Base-by-base conservation (phyloP, 1,140 invertebrate species). In the Atta cephalotes region DNA sequence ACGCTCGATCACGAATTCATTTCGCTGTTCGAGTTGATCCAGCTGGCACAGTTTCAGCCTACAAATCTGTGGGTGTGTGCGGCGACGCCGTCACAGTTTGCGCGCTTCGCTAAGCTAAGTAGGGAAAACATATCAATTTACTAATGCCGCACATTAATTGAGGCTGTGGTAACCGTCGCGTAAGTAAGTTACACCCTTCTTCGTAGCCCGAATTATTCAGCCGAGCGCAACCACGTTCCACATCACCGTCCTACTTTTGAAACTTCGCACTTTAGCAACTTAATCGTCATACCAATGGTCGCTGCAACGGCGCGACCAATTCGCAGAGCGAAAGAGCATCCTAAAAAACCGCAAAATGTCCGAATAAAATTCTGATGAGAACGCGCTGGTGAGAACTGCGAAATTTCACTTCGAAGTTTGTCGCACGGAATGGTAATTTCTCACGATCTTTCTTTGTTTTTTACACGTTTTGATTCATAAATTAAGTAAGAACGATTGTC, bases 11-110 rank as follows among this genome's bases (percentile, higher is more conserved):
- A 78, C 77, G 81, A 88, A 90, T 90, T 90, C 89, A 90, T 90
- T 90, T 88, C 53, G 77, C 18, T 53, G 89, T 82, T 31, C 28
- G 74, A 88, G 63, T 79, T 86, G 78, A 78, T 90, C 81, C 89
- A 90, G 87, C 72, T 90, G 89, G 89, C 89, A 88, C 71, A 79
- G 78, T 90, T 90, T 90, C 89, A 90, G 87, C 85, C 72, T 51
- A 86, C 74, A 70, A 80, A 79, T 86, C 28, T 28, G 51, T 31
- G 45, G 16, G 12, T 16, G 66, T 49, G 66, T 25, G 49, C 18
- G 28, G 31, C 49, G 25, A 66, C 56, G 18, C 16, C 12, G 51
- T 53, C 71, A 60, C 35, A 68, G 45, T 80, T 80, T 80, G 78
- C 68, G 68, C 79, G 39, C 39, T 51, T 58, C 60, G 28, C 70